Conservation (phyloP, 2,888 invertebrate species). For the Ephialtes manifestator region DNA sequence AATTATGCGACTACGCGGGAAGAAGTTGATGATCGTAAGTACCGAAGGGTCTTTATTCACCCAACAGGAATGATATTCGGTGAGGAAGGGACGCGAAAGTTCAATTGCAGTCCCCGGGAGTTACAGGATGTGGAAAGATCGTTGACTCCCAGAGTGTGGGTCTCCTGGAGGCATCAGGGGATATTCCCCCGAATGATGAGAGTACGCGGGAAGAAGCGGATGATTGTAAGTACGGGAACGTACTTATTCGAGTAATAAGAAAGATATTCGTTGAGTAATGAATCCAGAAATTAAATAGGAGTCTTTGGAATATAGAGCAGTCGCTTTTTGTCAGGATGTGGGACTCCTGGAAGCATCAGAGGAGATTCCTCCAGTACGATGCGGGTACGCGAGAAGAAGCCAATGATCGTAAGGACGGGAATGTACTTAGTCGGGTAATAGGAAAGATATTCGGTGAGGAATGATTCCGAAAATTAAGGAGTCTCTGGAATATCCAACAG, state of each 20-base stretch:
- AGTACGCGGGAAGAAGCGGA: too few relatives aligned
- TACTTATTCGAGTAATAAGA: not conserved
- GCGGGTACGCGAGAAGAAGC: not conserved
- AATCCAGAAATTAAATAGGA: not conserved
- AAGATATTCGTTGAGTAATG: not conserved
- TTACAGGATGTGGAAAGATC: not conserved
- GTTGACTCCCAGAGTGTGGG: not conserved
- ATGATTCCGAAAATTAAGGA: too few relatives aligned
- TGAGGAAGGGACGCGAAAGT: too few relatives aligned
- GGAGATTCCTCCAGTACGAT: not conserved
- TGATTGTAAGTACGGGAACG: too few relatives aligned
- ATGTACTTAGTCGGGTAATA: too few relatives aligned
- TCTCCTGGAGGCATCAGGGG: too few relatives aligned
- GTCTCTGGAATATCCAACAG: too few relatives aligned
- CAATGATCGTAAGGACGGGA: not conserved
- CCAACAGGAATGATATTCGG: too few relatives aligned
- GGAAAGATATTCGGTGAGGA: too few relatives aligned
- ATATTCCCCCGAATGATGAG: too few relatives aligned
- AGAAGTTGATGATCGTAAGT: not conserved
- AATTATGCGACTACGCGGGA: not conserved
- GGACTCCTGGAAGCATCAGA: not conserved
- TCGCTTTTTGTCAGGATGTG: not conserved
- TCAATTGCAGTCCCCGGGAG: too few relatives aligned
- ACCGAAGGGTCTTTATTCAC: not conserved
- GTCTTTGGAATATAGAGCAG: not conserved